Base-by-base conservation (phyloP, 1,140 invertebrate genomes). In the Drosophila trapezifrons region DNA sequence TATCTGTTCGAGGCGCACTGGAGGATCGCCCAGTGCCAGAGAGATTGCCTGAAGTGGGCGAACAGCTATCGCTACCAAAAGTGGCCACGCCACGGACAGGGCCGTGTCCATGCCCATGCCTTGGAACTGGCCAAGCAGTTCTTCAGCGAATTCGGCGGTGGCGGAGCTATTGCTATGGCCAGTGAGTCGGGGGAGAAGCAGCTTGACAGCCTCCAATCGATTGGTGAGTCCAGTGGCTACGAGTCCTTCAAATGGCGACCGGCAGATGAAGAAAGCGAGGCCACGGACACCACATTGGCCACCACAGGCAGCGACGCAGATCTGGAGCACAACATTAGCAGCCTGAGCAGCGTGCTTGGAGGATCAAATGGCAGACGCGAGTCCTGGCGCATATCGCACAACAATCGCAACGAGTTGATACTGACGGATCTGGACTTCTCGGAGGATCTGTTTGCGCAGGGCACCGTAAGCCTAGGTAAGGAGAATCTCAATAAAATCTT, bases 171-270 rank as follows among this genome's bases (percentile, higher is more conserved):
- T 8, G 15, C 18, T 3, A 3, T 59, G 0, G 17, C 47, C 27
- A 79, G 55, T 35, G 72, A 80, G 12, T 49, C 65, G 17, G 65
- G 78, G 13, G 90, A 92, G 42, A 92, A 91, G 37, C 93, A 93
- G 74, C 85, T 92, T 15, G 93, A 94, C 78, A 96, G 94, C 92
- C 92, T 96, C 47, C 94, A 95, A 45, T 97, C 96, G 0, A 93
- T 96, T 17, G 96, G 96, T 4, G 96, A 97, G 69, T 97, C 96
- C 74, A 97, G 96, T 90, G 96, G 96, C 29, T 97, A 97, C 79
- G 96, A 97, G 80, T 97, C 96, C 82, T 96, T 97, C 77, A 95
- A 94, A 66, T 94, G 95, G 73, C 95, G 95, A 76, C 91, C 93
- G 0, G 94, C 95, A 8, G 94, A 95, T 20, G 93, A 93, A 6